phyloP scores from a whole-genome alignment of 2,113 vertebrate genomes.

The Brachionichthys hirsutus region DNA sequence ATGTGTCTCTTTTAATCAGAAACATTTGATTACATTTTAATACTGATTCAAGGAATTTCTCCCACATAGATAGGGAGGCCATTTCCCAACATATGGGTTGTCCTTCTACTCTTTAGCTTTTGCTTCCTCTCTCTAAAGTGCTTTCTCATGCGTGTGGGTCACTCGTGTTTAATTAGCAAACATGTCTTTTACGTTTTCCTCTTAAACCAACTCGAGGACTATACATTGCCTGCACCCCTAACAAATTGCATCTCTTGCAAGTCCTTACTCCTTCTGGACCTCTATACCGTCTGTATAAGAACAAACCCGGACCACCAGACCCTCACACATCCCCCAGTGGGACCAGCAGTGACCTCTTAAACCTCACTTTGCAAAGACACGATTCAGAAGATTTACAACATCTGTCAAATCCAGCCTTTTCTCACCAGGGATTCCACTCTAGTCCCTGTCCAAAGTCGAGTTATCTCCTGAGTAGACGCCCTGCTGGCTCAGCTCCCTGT shows the following conservation, averaged over 20 bases:
- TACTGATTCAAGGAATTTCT: too few relatives aligned
- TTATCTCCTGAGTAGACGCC: slow-evolving; percentile 41
- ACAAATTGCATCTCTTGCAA: slow-evolving; percentile 1
- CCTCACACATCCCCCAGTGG: slow-evolving; percentile 22
- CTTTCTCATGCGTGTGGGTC: background rate
- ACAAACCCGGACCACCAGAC: slow-evolving; percentile 23
- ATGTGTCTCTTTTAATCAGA: too few relatives aligned
- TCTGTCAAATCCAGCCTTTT: slow-evolving; percentile 59
- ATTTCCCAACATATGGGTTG: too few relatives aligned
- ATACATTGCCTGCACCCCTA: background rate
- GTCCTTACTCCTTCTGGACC: slow-evolving; percentile 13
- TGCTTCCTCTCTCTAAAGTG: background rate
- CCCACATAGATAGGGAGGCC: too few relatives aligned
- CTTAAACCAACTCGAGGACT: too few relatives aligned
- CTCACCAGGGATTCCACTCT: slow-evolving; percentile 54
- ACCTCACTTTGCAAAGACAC: slow-evolving; percentile 40
- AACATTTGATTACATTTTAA: too few relatives aligned
- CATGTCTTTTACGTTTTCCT: background rate
- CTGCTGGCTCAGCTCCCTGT: slow-evolving; percentile 28
- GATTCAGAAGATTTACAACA: slow-evolving; percentile 63
- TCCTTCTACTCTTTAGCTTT: background rate
- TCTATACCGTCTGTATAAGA: slow-evolving; percentile 32
- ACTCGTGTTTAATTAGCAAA: background rate
- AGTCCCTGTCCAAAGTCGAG: slow-evolving; percentile 48
- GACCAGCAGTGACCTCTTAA: slow-evolving; percentile 51